Percentiles rank a stretch among this genome's conserved stretches.
Conservation (phyloP, 1,140 invertebrate species). For the Eubasilissa regina region DNA sequence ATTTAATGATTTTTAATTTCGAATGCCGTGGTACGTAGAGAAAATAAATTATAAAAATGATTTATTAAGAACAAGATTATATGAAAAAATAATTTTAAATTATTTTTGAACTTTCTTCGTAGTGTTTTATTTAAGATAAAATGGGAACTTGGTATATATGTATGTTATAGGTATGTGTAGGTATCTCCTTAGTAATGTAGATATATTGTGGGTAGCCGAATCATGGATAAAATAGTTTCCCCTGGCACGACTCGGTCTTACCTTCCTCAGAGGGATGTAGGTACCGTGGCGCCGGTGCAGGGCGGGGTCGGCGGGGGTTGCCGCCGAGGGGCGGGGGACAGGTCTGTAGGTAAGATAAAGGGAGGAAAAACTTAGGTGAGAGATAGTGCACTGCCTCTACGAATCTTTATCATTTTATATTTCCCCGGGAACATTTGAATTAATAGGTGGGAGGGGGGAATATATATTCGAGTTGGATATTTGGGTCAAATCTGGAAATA, state of each 20-base stretch:
- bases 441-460: constrained; percentile 51
- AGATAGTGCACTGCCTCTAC: constrained; percentile 57
- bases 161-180: too few species aligned
- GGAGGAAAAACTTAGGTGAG: constrained; percentile 59
- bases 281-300: constrained; percentile 55
- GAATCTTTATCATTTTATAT: constrained; percentile 58
- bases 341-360: constrained; percentile 58
- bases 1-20: too few species aligned
- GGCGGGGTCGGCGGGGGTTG: constrained; percentile 9
- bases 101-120: too few species aligned
- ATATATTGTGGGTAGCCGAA: neutral
- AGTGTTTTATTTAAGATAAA: too few species aligned
- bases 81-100: too few species aligned
- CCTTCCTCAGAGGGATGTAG: constrained; percentile 57
- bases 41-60: too few species aligned
- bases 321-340: constrained; percentile 16
- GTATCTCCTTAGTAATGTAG: too few species aligned
- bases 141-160: too few species aligned
- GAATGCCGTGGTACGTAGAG: too few species aligned
- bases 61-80: too few species aligned
- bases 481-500: constrained; percentile 57
- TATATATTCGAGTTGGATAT: constrained; percentile 48
- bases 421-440: constrained; percentile 52
- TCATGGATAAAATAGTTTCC: constrained; percentile 48
- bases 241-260: constrained; percentile 39